Base-by-base conservation (phyloP, 1,140 invertebrate species). In the Aphaenogaster rudis region DNA sequence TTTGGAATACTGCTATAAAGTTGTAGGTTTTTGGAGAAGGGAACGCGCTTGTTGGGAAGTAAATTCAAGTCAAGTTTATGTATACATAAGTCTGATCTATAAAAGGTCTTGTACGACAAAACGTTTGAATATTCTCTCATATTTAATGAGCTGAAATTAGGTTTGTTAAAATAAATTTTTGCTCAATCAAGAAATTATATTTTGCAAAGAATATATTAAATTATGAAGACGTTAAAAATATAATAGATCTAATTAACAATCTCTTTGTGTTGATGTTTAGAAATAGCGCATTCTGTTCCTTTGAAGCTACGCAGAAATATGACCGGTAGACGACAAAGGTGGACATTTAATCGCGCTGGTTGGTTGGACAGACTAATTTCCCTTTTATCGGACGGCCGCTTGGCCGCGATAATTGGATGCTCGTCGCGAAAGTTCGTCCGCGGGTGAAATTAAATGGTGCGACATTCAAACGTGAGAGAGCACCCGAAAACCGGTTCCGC, bases 361-460 rank as follows among this genome's bases (percentile, higher is more conserved):
- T 64, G 48, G 63, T 71, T 63, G 71, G 87, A 64, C 89, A 72
- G 89, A 86, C 79, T 85, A 88, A 91, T 91, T 91, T 91, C 88
- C 87, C 89, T 91, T 91, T 91, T 91, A 91, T 87, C 87, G 67
- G 64, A 39, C 52, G 86, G 72, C 86, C 63, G 69, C 67, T 61
- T 84, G 52, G 85, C 63, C 63, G 61, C 61, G 67, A 87, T 88
- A 88, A 91, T 91, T 86, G 90, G 69, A 81, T 39, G 77, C 82
- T 88, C 72, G 50, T 88, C 89, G 90, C 89, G 89, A 91, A 91
- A 91, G 90, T 88, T 91, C 78, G 89, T 87, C 81, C 89, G 80
- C 81, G 80, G 89, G 90, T 90, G 90, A 90, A 90, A 91, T 91
- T 88, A 87, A 85, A 86, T 57, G 81, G 77, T 66, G 90, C 89